phyloP scores from a whole-genome alignment of 2,113 vertebrate species.

The Puntigrus tetrazona region DNA sequence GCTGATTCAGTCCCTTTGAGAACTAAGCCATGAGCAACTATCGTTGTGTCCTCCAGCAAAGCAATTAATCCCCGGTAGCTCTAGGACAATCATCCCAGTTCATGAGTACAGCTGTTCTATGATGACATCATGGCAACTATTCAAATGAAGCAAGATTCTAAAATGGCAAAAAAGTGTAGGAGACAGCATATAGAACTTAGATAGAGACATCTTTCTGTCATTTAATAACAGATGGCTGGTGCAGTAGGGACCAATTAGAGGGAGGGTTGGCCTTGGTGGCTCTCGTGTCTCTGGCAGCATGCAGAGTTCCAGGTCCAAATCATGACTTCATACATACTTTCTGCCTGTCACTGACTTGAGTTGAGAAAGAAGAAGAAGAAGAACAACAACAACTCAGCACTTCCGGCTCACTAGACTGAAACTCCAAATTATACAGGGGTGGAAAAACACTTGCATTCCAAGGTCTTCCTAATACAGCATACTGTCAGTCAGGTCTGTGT shows the following conservation, averaged over 20 bases:
- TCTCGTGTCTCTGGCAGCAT: constrained; percentile 33
- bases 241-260: constrained; percentile 53
- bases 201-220: constrained; percentile 12
- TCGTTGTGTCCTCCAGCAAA: constrained; percentile 10
- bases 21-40: constrained; percentile 17
- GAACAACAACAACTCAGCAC: constrained; percentile 21
- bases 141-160: background rate
- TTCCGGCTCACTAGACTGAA: constrained; percentile 6
- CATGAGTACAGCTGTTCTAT: background rate
- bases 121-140: background rate
- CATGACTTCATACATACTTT: constrained; percentile 40
- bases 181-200: constrained; percentile 13
- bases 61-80: constrained; percentile 11
- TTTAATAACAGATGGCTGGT: constrained; percentile 36
- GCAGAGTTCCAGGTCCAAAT: constrained; percentile 34
- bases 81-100: background rate
- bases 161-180: background rate
- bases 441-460: background rate
- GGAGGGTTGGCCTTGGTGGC: constrained; percentile 30
- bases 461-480: constrained; percentile 15
- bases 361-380: constrained; percentile 20
- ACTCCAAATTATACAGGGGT: background rate
- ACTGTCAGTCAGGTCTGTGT: constrained; percentile 13
- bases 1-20: background rate
- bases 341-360: constrained; percentile 19